These are phyloP conservation scores for Fringilla coelebs DNA, from an alignment of 2,797 vertebrate genomes.

Conservation along the genomic window DNA sequence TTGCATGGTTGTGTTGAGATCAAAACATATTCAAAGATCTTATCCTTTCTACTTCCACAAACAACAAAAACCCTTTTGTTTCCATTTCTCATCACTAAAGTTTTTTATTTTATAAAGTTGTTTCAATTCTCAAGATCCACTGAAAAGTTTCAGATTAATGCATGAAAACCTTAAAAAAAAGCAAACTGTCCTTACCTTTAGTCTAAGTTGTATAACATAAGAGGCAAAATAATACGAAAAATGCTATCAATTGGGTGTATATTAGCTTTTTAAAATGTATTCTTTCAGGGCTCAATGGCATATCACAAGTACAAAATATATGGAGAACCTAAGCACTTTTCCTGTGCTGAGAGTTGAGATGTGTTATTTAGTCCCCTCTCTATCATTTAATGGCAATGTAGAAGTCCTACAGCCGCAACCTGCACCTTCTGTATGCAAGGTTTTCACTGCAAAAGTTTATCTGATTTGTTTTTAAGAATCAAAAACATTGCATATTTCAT, in stretches of 20 bases:
- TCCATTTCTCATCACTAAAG: not conserved
- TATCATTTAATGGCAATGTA: not conserved
- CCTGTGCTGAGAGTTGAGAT: not conserved
- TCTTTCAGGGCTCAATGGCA: not conserved
- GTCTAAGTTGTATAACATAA: not conserved
- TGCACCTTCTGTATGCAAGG: not conserved
- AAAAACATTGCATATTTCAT: not conserved
- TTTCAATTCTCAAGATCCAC: not conserved
- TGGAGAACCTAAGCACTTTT: not conserved
- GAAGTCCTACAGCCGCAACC: rapidly evolving
- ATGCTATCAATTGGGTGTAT: not conserved
- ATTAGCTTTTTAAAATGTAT: not conserved
- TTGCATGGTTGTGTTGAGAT: not conserved
- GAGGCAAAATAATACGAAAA: not conserved
- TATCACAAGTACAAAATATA: not conserved
- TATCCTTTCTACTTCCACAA: not conserved
- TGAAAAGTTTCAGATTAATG: not conserved
- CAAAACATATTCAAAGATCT: not conserved
- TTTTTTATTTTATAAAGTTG: not conserved
- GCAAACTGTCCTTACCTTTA: not conserved
- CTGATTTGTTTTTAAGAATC: not conserved
- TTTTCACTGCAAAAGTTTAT: not conserved
- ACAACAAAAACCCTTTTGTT: not conserved
- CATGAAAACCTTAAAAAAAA: not conserved
- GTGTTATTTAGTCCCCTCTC: not conserved